These are phyloP conservation scores for Drosophila watanabei DNA, from an alignment of 1,140 invertebrate genomes.

Conservation along the genomic window DNA sequence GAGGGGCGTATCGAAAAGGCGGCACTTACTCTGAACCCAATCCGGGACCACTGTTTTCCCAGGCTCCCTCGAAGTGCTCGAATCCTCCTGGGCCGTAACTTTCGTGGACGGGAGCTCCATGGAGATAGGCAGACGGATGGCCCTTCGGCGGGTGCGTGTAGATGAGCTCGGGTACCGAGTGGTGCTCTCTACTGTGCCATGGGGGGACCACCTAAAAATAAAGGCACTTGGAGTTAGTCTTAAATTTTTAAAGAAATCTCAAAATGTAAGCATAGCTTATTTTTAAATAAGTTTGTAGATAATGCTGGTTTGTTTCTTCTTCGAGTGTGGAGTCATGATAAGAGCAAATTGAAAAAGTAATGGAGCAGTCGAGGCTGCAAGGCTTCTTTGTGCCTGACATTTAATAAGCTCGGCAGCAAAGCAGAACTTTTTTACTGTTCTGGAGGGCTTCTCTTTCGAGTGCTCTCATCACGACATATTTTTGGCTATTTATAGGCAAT, in stretches of 20 bases:
- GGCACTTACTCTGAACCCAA: conserved; percentile 87
- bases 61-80: conserved; percentile 84
- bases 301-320: neutral
- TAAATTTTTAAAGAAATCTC: too few species aligned
- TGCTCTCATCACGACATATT: conserved; percentile 34
- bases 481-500: conserved; percentile 63
- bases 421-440: conserved; percentile 12
- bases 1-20: neutral
- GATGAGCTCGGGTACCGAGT: conserved; percentile 76
- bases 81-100: conserved; percentile 76
- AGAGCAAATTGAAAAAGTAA: conserved; percentile 45
- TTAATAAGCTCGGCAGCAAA: conserved; percentile 42
- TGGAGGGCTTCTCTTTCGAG: conserved; percentile 28
- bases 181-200: conserved; percentile 77
- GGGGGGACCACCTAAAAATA: conserved; percentile 72
- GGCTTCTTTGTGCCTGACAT: conserved; percentile 39
- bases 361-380: conserved; percentile 8
- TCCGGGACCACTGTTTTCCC: conserved; percentile 87
- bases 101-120: conserved; percentile 80
- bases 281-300: neutral
- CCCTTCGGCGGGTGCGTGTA: conserved; percentile 83
- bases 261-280: neutral
- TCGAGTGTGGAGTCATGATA: conserved; percentile 1
- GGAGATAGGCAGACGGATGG: conserved; percentile 81
- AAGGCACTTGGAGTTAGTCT: neutral